Percentiles rank a stretch among this genome's conserved stretches.
These are phyloP conservation scores for Rhinophrynus dorsalis DNA, from an alignment of 2,797 vertebrate species.

Conservation along the genomic window DNA sequence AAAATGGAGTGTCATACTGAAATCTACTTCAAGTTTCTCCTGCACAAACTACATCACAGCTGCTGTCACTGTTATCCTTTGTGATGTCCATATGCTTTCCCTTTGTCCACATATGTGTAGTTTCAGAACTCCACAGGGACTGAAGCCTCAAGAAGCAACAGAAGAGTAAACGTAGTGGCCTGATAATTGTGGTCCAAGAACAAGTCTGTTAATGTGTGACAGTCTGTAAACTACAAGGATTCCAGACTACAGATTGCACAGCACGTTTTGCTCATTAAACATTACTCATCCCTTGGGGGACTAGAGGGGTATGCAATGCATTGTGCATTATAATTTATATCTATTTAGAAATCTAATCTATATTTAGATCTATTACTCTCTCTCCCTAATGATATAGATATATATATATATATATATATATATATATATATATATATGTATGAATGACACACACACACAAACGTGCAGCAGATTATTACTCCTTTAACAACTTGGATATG, in stretches of 20 bases:
- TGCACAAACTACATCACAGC: neutral
- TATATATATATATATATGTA: no score
- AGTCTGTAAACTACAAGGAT: neutral
- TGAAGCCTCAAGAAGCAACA: neutral
- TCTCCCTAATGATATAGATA: no score
- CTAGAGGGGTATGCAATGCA: no score
- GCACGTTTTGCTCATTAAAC: neutral
- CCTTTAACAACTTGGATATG: no score
- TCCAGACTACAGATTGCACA: neutral
- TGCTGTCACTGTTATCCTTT: no score
- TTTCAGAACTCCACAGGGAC: neutral
- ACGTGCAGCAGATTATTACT: no score
- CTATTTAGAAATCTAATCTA: no score
- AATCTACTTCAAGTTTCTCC: neutral
- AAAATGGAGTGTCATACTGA: neutral
- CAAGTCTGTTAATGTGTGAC: constrained; percentile 13
- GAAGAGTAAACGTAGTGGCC: neutral
- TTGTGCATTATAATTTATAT: no score
- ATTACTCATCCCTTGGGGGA: no score
- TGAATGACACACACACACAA: no score
- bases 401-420: no score
- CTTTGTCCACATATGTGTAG: neutral
- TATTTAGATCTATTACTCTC: no score
- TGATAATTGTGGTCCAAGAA: constrained; percentile 7
- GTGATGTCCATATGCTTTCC: neutral